Conservation (phyloP, 1,140 invertebrate genomes). For the Drosophila sulfurigaster region DNA sequence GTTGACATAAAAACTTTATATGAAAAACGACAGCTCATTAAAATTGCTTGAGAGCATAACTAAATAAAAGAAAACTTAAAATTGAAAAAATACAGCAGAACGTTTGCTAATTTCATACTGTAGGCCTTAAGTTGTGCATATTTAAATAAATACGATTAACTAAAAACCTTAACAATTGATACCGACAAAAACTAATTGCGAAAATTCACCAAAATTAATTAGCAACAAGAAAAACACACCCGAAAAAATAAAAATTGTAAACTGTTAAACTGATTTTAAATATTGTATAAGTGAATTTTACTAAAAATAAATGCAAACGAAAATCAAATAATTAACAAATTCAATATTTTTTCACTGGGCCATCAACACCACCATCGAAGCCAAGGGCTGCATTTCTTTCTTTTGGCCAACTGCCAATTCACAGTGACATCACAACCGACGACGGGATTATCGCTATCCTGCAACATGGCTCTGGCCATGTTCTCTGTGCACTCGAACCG, state of each 20-base stretch:
- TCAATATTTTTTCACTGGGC: too few relatives aligned
- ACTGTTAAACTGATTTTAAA: slow-evolving; percentile 83
- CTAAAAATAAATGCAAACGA: slow-evolving; percentile 75
- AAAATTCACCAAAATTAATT: slow-evolving; percentile 48
- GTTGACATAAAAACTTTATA: slow-evolving; percentile 51
- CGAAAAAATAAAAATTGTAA: slow-evolving; percentile 57
- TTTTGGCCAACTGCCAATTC: slow-evolving; percentile 49
- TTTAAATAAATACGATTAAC: slow-evolving; percentile 40
- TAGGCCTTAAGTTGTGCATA: slow-evolving; percentile 80
- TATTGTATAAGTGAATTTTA: slow-evolving; percentile 76
- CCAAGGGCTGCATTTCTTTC: slow-evolving; percentile 27
- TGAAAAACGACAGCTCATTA: slow-evolving; percentile 48
- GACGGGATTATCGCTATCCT: slow-evolving; percentile 19
- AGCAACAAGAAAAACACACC: slow-evolving; percentile 22
- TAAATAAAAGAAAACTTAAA: slow-evolving; percentile 31
- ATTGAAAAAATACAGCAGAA: slow-evolving; percentile 37
- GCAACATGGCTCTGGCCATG: slow-evolving; percentile 38
- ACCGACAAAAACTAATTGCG: slow-evolving; percentile 38
- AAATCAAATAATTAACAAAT: slow-evolving; percentile 42
- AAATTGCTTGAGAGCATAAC: slow-evolving; percentile 44
- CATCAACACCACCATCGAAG: slow-evolving; percentile 44
- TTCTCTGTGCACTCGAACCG: slow-evolving; percentile 42
- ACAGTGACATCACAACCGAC: slow-evolving; percentile 36
- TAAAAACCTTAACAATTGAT: slow-evolving; percentile 47
- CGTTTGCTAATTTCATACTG: slow-evolving; percentile 75